Percentiles rank a stretch among this genome's conserved stretches.
phyloP scores from a whole-genome alignment of 2,888 invertebrate genomes.

The Apodemia mormo region DNA sequence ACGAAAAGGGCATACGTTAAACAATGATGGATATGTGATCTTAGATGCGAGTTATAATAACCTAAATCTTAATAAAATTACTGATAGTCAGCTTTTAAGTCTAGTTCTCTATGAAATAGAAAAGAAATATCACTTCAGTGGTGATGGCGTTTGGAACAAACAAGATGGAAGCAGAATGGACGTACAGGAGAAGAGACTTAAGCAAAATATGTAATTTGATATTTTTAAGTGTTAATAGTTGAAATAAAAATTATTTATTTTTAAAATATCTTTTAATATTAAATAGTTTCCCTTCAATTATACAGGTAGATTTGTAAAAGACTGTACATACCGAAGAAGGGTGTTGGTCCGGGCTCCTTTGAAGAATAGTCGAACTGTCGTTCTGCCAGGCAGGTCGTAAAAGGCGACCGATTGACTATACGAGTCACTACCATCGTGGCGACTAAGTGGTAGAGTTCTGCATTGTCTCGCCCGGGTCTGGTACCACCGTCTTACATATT shows the following conservation, averaged over 20 bases:
- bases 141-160: constrained; percentile 86
- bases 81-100: constrained; percentile 81
- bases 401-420: no score
- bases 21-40: constrained; percentile 30
- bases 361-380: no score
- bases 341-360: no score
- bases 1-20: constrained; percentile 38
- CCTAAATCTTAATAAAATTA: constrained; percentile 51
- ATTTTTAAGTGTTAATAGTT: not conserved
- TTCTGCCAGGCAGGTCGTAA: no score
- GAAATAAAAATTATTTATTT: constrained; percentile 9
- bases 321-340: no score
- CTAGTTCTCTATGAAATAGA: constrained; percentile 87
- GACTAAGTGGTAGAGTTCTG: no score
- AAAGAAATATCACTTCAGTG: constrained; percentile 87
- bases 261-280: not conserved
- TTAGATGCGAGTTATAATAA: constrained; percentile 49
- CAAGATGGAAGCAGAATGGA: constrained; percentile 50
- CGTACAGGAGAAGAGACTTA: constrained; percentile 33
- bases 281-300: no score
- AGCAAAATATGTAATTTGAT: constrained; percentile 21
- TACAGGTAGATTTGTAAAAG: no score
- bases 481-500: no score
- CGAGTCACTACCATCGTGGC: no score
- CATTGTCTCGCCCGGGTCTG: no score